Evolutionary conservation across 2,888 invertebrate genomes (phyloP).

Genomic region (Drosophila bunnanda): DNA sequence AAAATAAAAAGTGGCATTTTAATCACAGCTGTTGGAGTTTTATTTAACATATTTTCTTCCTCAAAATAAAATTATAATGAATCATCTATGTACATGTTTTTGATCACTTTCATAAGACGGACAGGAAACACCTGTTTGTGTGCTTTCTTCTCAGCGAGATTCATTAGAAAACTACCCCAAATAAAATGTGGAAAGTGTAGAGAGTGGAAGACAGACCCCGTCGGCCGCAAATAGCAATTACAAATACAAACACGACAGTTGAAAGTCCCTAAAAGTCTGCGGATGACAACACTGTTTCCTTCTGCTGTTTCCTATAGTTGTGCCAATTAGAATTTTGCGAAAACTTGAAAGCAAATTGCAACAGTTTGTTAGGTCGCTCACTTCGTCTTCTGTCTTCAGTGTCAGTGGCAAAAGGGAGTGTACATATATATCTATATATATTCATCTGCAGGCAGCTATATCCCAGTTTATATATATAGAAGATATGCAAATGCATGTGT

Average conservation of each 20-base stretch:
- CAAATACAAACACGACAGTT: constrained; percentile 41
- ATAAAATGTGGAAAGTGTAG: background rate
- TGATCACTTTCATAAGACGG: constrained; percentile 12
- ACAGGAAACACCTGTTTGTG: constrained; percentile 37
- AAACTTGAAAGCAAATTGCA: constrained; percentile 75
- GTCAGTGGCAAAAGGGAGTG: constrained; percentile 56
- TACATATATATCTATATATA: constrained; percentile 6
- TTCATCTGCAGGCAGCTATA: constrained; percentile 22
- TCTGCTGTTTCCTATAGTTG: constrained; percentile 59
- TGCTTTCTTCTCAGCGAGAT: constrained; percentile 11
- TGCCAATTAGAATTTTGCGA: constrained; percentile 77
- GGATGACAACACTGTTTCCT: constrained; percentile 59
- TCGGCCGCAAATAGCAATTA: constrained; percentile 40
- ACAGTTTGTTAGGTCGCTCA: constrained; percentile 59
- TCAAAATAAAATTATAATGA: constrained; percentile 9
- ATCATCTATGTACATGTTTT: background rate
- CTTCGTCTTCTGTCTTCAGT: constrained; percentile 36
- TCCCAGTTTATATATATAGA: constrained; percentile 16
- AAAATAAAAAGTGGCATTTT: background rate
- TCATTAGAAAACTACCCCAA: constrained; percentile 35
- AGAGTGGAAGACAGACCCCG: constrained; percentile 13
- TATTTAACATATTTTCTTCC: background rate
- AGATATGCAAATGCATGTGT: constrained; percentile 25
- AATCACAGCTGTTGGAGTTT: background rate
- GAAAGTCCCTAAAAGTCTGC: constrained; percentile 56